phyloP scores from a whole-genome alignment of 1,140 invertebrate species.

The Asobara japonica region DNA sequence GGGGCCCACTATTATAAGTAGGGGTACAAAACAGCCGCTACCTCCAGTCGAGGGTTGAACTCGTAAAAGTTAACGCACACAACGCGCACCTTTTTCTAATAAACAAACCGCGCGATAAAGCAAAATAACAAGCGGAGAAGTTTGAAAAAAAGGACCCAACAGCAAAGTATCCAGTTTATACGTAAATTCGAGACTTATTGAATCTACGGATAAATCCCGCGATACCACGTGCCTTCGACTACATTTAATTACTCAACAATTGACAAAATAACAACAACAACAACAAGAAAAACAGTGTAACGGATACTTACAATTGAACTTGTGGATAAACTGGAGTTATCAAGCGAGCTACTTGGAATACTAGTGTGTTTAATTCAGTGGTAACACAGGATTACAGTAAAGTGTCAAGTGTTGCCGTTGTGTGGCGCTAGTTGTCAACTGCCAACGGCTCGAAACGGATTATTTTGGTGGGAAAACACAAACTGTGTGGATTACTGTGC shows the following conservation, averaged over 20 bases:
- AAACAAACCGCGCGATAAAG: no score
- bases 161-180: neutral
- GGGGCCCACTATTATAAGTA: conserved; percentile 64
- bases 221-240: neutral
- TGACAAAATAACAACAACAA: no score
- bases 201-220: conserved; percentile 7
- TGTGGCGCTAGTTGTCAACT: conserved; percentile 37
- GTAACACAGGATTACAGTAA: neutral
- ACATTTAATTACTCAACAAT: neutral
- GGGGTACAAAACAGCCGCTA: conserved; percentile 57
- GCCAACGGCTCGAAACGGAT: neutral
- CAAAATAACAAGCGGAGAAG: no score
- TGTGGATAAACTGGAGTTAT: neutral
- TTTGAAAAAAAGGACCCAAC: no score
- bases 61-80: conserved; percentile 33
- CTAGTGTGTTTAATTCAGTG: neutral
- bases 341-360: neutral
- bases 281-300: no score
- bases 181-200: conserved; percentile 9
- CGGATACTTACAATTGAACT: neutral
- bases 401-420: conserved; percentile 20
- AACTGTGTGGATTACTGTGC: no score
- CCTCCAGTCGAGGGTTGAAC: conserved; percentile 66
- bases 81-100: neutral
- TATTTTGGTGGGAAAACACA: neutral